Conservation (phyloP, 2,797 vertebrate genomes). For the Avahi laniger region DNA sequence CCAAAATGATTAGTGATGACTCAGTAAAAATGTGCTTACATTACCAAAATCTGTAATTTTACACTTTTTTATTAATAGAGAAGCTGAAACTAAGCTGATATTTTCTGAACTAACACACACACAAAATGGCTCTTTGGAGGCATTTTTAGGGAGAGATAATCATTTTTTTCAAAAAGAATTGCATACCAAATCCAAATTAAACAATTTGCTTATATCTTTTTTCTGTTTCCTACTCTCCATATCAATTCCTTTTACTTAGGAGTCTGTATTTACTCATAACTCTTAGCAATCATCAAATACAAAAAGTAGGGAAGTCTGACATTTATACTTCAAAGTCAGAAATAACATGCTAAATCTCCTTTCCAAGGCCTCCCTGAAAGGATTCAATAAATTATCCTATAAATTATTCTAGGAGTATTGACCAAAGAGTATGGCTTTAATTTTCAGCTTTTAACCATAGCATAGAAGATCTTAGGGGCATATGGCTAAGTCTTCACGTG, state of each 20-base stretch:
- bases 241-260: background rate
- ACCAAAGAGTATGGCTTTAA: background rate
- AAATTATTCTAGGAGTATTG: background rate
- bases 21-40: slow-evolving; percentile 40
- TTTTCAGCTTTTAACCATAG: background rate
- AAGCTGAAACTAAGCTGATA: background rate
- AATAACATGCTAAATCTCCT: background rate
- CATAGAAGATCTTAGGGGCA: background rate
- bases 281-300: background rate
- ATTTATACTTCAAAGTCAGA: slow-evolving; percentile 1
- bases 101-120: background rate
- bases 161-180: background rate
- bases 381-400: background rate
- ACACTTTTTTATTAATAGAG: background rate
- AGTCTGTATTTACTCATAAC: background rate
- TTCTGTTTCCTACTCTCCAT: background rate
- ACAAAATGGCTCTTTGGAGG: background rate
- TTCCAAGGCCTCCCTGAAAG: background rate
- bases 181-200: background rate
- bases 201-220: background rate
- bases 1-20: background rate
- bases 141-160: slow-evolving; percentile 2
- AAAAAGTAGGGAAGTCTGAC: background rate
- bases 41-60: slow-evolving; percentile 32
- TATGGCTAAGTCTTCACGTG: background rate